Evolutionary conservation across 2,888 invertebrate genomes (phyloP).

Genomic region (Aleiodes testaceus): DNA sequence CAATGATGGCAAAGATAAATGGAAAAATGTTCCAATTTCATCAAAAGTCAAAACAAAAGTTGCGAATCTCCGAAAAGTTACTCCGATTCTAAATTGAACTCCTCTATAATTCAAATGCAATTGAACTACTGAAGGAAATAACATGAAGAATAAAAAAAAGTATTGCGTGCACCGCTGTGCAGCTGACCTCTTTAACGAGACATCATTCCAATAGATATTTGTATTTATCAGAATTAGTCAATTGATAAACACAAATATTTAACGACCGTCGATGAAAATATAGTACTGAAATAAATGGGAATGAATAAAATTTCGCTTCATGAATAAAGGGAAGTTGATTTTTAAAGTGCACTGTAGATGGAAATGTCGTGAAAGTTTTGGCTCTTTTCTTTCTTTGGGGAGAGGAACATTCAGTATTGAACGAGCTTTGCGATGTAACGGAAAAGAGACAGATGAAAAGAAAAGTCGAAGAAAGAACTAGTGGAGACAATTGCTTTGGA

Average conservation of each 20-base stretch:
- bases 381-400: background rate
- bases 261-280: background rate
- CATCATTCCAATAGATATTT: slow-evolving; percentile 53
- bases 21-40: too few species aligned
- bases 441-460: background rate
- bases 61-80: too few species aligned
- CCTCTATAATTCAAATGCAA: background rate
- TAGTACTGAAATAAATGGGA: background rate
- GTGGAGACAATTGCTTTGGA: slow-evolving; percentile 1
- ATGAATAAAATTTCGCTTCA: slow-evolving; percentile 8
- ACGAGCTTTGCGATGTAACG: background rate
- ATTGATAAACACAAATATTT: slow-evolving; percentile 25
- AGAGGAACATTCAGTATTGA: slow-evolving; percentile 3
- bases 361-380: slow-evolving; percentile 10
- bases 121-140: background rate
- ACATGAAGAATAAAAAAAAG: slow-evolving; percentile 17
- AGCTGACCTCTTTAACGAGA: slow-evolving; percentile 60
- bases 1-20: too few species aligned
- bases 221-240: slow-evolving; percentile 38
- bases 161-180: slow-evolving; percentile 55
- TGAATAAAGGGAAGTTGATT: slow-evolving; percentile 15
- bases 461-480: slow-evolving; percentile 1
- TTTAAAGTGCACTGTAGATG: slow-evolving; percentile 3
- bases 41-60: too few species aligned
- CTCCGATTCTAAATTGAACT: background rate